Base-by-base conservation (phyloP, 2,888 invertebrate species). In the Bedellia somnulentella region DNA sequence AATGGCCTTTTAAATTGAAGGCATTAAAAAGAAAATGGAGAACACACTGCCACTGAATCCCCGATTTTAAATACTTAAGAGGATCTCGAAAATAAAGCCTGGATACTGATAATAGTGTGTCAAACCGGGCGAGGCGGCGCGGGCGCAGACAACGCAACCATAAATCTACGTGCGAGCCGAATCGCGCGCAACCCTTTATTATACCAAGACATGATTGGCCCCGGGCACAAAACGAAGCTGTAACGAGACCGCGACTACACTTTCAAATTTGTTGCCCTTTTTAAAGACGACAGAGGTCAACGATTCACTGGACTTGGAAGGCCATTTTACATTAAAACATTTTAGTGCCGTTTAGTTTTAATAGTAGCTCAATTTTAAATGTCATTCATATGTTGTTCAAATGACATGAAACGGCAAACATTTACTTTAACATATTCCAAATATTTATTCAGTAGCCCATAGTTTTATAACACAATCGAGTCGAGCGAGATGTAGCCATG, bases 161-260 rank as follows among this genome's bases (percentile, higher is more conserved):
- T 71, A 73, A 70, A 73, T 70, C 62, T 62, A 50, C 54, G 53
- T 52, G 53, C 53, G 39, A 49, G 43, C 63, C 46, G 49, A 59
- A 57, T 57, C 56, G 62, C 48, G 49, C 57, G 49, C 60, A 68
- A 57, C 66, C 71, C 70, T 68, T 67, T 66, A 71, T 73, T 73
- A 71, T 53, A 54, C 52, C 56, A 50, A 63, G 70, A 61, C 73
- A 70, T 73, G 73, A 71, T 70, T 66, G 66, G 59, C 73, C 73
- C 53, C 57, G 46, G 63, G 71, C 67, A 59, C 59, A 52, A 58
- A 64, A 58, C 58, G 64, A 63, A 66, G 60, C 56, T 55, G 63
- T 57, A 64, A 64, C 66, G 53, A 57, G 56, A 50, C 44, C 37
- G 18, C 18, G 18, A 18, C 18, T 18, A 6, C 9, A 9, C 5